Percentiles rank a stretch among this genome's conserved stretches.
phyloP scores from a whole-genome alignment of 2,888 invertebrate genomes.

The Nymphalis urticae region DNA sequence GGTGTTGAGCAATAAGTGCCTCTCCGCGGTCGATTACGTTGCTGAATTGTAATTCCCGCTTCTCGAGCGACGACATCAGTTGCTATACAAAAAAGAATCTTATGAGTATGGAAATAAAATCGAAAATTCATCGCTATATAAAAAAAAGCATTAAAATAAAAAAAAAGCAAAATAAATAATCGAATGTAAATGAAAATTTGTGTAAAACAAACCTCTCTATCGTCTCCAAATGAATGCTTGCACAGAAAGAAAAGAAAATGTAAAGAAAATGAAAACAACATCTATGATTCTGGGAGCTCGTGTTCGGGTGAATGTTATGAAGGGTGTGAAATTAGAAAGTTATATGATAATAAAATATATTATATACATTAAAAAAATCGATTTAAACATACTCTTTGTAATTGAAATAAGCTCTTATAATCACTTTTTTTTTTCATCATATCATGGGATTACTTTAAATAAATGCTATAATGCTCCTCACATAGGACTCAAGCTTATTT shows the following conservation, averaged over 20 bases:
- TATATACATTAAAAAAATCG: conserved; percentile 9
- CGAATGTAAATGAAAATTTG: conserved; percentile 46
- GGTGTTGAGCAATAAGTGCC: conserved; percentile 94
- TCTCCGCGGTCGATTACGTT: conserved; percentile 98
- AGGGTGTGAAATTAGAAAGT: background rate
- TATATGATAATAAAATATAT: background rate
- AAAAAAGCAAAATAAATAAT: conserved; percentile 43
- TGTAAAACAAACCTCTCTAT: conserved; percentile 80
- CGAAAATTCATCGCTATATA: conserved; percentile 19
- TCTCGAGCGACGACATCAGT: conserved; percentile 97
- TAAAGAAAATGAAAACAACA: conserved; percentile 49
- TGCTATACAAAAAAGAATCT: conserved; percentile 81
- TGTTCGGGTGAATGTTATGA: conserved; percentile 1
- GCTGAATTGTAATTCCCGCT: conserved; percentile 97
- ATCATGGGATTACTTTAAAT: too few relatives aligned
- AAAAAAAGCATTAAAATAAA: conserved; percentile 49
- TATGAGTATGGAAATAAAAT: conserved; percentile 16
- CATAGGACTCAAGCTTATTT: background rate
- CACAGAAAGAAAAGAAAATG: conserved; percentile 61
- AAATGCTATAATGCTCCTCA: too few relatives aligned
- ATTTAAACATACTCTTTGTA: too few relatives aligned
- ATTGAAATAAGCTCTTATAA: too few relatives aligned
- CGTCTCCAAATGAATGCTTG: conserved; percentile 83
- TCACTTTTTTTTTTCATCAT: too few relatives aligned
- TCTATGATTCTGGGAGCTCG: conserved; percentile 24